Conservation (phyloP, 2,113 vertebrate species). For the Thamnaconus septentrionalis region DNA sequence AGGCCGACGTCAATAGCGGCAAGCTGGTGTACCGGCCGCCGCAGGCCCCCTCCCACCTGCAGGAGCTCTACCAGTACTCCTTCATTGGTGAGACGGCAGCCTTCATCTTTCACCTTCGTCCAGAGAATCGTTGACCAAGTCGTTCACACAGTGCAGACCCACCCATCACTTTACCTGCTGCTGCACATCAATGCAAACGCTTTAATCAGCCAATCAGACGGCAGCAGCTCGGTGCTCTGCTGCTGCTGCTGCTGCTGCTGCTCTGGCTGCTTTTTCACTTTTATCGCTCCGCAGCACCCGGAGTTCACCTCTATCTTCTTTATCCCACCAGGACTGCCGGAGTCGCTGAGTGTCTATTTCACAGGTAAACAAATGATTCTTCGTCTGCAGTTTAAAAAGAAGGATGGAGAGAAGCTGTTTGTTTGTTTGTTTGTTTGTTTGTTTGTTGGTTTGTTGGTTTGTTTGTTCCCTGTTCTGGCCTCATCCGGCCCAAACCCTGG, state of each 20-base stretch:
- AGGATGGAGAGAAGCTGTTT: conserved; percentile 7
- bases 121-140: background rate
- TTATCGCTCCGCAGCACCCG: conserved; percentile 9
- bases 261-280: conserved; percentile 6
- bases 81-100: conserved; percentile 82
- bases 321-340: conserved; percentile 84
- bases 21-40: conserved; percentile 89
- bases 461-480: background rate
- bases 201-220: too few relatives aligned
- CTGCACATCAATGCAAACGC: too few relatives aligned
- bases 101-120: background rate
- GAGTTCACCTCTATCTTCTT: conserved; percentile 9
- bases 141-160: too few relatives aligned
- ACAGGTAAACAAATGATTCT: conserved; percentile 80
- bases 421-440: background rate
- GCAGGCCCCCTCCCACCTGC: conserved; percentile 80
- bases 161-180: too few relatives aligned
- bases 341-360: conserved; percentile 89
- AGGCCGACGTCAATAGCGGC: conserved; percentile 85
- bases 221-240: too few relatives aligned
- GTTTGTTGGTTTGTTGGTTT: background rate
- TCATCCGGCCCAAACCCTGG: background rate
- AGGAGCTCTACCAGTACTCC: conserved; percentile 90
- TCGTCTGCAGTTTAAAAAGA: background rate
- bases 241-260: background rate